phyloP scores from a whole-genome alignment of 1,140 invertebrate species.

The Achroia grisella region DNA sequence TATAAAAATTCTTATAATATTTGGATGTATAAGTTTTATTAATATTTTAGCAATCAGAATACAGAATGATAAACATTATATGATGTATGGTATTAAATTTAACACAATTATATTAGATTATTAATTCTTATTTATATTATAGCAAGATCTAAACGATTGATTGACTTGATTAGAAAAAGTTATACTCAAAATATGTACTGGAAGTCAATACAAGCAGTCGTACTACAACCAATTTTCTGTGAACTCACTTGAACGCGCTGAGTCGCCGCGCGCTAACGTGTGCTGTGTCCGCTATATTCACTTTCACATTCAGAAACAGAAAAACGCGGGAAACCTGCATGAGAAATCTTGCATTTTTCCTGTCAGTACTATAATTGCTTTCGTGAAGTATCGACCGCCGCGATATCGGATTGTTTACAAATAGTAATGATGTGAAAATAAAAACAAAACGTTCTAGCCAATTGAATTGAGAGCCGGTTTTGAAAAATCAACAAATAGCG shows the following conservation, averaged over 20 bases:
- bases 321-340: slow-evolving; percentile 43
- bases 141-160: too few relatives aligned
- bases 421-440: slow-evolving; percentile 44
- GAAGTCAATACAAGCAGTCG: not conserved
- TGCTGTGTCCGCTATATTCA: slow-evolving; percentile 23
- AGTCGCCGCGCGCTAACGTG: slow-evolving; percentile 47
- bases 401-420: slow-evolving; percentile 47
- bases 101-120: too few relatives aligned
- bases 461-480: slow-evolving; percentile 14
- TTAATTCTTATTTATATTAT: too few relatives aligned
- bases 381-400: slow-evolving; percentile 16
- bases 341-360: slow-evolving; percentile 48
- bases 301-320: slow-evolving; percentile 51
- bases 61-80: too few relatives aligned
- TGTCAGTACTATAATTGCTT: slow-evolving; percentile 32
- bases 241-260: slow-evolving; percentile 35
- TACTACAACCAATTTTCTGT: slow-evolving; percentile 5
- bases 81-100: too few relatives aligned
- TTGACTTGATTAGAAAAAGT: slow-evolving; percentile 14
- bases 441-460: slow-evolving; percentile 18
- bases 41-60: too few relatives aligned
- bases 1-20: too few relatives aligned
- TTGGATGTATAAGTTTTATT: too few relatives aligned
- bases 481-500: slow-evolving; percentile 18
- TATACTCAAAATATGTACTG: slow-evolving; percentile 11